Evolutionary conservation across 2,888 invertebrate genomes (phyloP), one percentile per base, ranked within the genome.

Genomic region (Eristalis pertinax): DNA sequence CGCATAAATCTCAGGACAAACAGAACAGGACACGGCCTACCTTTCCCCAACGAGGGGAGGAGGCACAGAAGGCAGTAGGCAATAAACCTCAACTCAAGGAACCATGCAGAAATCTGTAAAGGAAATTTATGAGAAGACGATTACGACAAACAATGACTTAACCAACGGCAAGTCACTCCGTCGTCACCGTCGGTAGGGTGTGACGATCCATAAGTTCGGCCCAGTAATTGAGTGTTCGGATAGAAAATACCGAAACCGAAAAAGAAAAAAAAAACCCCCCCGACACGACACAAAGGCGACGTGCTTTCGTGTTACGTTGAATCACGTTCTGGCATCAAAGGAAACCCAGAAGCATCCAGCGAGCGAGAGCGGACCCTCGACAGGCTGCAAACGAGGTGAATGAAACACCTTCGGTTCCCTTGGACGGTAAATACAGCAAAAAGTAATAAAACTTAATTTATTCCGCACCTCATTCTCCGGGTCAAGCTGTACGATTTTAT

Each of bases 371-470:
- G 26, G 26, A 26, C 26, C n/a, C 58, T 63, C 68, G 15, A 29
- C 43, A 35, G 8, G 50, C 50, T 19, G n/a, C 38, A 15, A 69
- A 67, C 43, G 68, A 87, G 83, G 83, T 83, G 78, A 86, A 78
- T 65, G 82, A 74, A 85, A 85, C 81, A 81, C 86, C 86, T 86
- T 86, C 74, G n/a, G 70, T 75, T 86, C 70, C 56, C 60, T 74
- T 78, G 73, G 24, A 73, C 74, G 38, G 70, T 83, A 70, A 83
- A 86, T 75, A 50, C n/a, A n/a, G n/a, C n/a, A 79, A 83, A 83
- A 87, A 75, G 83, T 72, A 78, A 87, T 83, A 83, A 87, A 83
- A 83, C 76, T 83, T 83, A 83, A 87, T 87, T 87, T 87, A 87
- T 87, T 87, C 83, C 65, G 63, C 64, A 83, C 83, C 83, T 79